phyloP scores from a whole-genome alignment of 1,140 invertebrate genomes.

The Battus philenor region DNA sequence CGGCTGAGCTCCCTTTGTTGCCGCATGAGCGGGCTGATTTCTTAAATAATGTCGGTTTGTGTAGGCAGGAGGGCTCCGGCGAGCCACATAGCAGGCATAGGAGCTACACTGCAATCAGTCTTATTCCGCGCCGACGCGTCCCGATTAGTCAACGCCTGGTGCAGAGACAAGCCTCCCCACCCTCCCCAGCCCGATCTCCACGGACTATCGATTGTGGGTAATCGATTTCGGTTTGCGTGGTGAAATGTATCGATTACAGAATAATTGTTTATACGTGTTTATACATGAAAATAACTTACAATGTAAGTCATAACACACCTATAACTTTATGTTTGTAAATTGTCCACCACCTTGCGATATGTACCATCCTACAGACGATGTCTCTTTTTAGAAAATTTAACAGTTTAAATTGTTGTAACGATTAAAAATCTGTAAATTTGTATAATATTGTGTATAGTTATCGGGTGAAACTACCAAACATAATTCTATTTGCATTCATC shows the following conservation, averaged over 20 bases:
- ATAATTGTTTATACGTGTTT: not conserved
- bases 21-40: conserved; percentile 66
- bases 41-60: conserved; percentile 72
- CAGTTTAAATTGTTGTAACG: too few relatives aligned
- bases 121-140: conserved; percentile 71
- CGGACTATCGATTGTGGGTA: conserved; percentile 59
- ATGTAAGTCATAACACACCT: too few relatives aligned
- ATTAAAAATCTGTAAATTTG: too few relatives aligned
- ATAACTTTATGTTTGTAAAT: too few relatives aligned
- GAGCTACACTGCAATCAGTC: conserved; percentile 65
- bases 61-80: conserved; percentile 37
- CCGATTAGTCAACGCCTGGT: conserved; percentile 71
- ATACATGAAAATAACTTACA: conserved; percentile 1
- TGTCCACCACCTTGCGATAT: too few relatives aligned
- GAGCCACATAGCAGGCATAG: conserved; percentile 51
- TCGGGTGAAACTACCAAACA: too few relatives aligned
- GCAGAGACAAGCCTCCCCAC: conserved; percentile 63
- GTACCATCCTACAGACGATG: too few relatives aligned
- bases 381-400: too few relatives aligned
- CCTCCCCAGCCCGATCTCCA: conserved; percentile 37
- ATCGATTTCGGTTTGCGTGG: conserved; percentile 48
- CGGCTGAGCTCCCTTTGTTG: conserved; percentile 62
- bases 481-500: too few relatives aligned
- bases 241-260: conserved; percentile 29
- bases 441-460: too few relatives aligned